phyloP scores from a whole-genome alignment of 2,797 vertebrate genomes.

The Acanthornis magna region DNA sequence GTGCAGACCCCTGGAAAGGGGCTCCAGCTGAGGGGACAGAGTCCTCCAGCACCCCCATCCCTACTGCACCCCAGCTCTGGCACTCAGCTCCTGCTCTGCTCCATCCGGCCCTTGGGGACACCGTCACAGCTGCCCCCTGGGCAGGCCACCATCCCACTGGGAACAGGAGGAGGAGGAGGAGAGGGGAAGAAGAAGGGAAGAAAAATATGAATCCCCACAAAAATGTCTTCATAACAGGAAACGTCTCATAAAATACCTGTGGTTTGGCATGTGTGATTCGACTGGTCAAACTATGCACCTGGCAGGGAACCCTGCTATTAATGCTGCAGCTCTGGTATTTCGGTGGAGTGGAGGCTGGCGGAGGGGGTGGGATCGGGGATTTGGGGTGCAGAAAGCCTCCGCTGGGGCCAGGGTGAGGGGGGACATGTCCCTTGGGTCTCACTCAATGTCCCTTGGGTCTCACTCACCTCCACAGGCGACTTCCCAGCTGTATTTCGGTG shows the following conservation, averaged over 20 bases:
- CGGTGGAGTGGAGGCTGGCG: background rate
- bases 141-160: background rate
- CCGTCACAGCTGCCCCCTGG: fast-evolving
- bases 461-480: fast-evolving
- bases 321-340: constrained; percentile 77
- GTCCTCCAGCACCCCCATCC: background rate
- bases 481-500: fast-evolving
- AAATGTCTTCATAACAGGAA: constrained; percentile 84
- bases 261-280: constrained; percentile 74
- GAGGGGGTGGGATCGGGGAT: background rate
- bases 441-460: fast-evolving
- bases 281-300: constrained; percentile 75
- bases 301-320: constrained; percentile 73
- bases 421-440: background rate
- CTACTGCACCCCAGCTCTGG: fast-evolving
- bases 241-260: constrained; percentile 80
- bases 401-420: fast-evolving
- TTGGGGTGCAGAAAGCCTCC: background rate
- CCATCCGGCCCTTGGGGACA: fast-evolving
- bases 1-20: background rate
- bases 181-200: background rate
- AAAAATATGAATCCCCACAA: constrained; percentile 64
- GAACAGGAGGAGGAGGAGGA: background rate
- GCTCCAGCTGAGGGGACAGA: fast-evolving
- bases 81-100: background rate